These are phyloP conservation scores for Globodera ellingtonae DNA, from an alignment of 1,140 invertebrate genomes.

Conservation along the genomic window DNA sequence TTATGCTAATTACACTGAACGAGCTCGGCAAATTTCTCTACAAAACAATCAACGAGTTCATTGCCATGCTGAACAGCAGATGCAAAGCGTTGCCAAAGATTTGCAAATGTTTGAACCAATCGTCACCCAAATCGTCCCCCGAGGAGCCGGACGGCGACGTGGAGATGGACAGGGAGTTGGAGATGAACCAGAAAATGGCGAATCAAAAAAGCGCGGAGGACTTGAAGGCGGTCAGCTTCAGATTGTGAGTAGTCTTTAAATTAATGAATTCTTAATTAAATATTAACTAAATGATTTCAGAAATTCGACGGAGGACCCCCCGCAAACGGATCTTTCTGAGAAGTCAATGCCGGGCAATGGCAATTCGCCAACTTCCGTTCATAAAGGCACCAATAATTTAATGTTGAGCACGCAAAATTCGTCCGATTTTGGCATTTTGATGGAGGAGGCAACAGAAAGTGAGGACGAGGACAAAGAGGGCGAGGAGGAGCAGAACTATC, in stretches of 20 bases:
- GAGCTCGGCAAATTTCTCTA: slow-evolving; percentile 95
- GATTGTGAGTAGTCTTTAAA: background rate
- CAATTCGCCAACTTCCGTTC: background rate
- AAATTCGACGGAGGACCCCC: slow-evolving; percentile 12
- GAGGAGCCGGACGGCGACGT: background rate
- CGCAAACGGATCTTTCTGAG: slow-evolving; percentile 21
- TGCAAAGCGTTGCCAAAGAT: background rate
- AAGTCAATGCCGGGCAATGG: background rate
- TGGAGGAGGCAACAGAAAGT: slow-evolving; percentile 15
- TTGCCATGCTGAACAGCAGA: slow-evolving; percentile 23
- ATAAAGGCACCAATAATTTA: background rate
- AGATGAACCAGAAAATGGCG: background rate
- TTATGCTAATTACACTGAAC: slow-evolving; percentile 89
- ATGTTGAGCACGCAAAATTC: slow-evolving; percentile 2
- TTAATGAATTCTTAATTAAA: background rate
- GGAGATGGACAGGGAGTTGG: slow-evolving; percentile 1
- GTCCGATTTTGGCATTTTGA: slow-evolving; percentile 3
- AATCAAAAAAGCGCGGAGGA: background rate
- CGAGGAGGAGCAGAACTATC: slow-evolving; percentile 24
- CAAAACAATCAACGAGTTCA: slow-evolving; percentile 71
- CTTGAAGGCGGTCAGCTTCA: slow-evolving; percentile 21
- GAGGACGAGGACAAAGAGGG: slow-evolving; percentile 33
- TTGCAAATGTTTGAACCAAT: slow-evolving; percentile 21
- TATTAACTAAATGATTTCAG: background rate
- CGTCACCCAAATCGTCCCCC: slow-evolving; percentile 10